Conservation (phyloP, 2,888 invertebrate species). For the Metellina segmentata region DNA sequence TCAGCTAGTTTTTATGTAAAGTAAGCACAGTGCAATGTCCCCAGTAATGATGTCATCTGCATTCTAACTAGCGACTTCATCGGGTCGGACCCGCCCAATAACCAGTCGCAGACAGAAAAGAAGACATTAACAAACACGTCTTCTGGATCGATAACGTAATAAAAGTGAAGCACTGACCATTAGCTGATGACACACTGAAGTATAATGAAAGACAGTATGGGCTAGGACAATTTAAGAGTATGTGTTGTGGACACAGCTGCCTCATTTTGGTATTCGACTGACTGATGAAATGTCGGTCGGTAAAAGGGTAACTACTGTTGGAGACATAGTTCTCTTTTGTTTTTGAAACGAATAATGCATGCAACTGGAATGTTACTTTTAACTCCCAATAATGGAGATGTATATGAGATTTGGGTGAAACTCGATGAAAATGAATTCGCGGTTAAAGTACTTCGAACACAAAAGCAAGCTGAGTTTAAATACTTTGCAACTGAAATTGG, state of each 20-base stretch:
- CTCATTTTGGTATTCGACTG: background rate
- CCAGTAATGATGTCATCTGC: conserved; percentile 46
- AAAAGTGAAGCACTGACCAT: conserved; percentile 24
- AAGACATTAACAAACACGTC: background rate
- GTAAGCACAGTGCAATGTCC: conserved; percentile 38
- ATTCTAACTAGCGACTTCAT: conserved; percentile 44
- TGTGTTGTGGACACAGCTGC: background rate
- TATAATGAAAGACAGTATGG: conserved; percentile 32
- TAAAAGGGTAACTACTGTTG: background rate
- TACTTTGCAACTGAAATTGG: too few relatives aligned
- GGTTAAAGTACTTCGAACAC: too few relatives aligned
- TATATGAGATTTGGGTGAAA: too few relatives aligned
- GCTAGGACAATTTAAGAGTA: conserved; percentile 2
- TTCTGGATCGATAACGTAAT: conserved; percentile 43
- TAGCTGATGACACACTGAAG: conserved; percentile 43
- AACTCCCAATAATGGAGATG: too few relatives aligned
- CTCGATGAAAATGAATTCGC: too few relatives aligned
- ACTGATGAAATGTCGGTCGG: background rate
- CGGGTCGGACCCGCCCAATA: conserved; percentile 9
- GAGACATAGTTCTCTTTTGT: background rate
- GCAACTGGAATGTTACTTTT: too few relatives aligned
- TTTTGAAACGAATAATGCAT: too few relatives aligned
- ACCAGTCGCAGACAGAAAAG: background rate
- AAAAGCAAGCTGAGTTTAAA: too few relatives aligned
- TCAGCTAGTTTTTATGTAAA: conserved; percentile 13